Evolutionary conservation across 2,113 vertebrate genomes (phyloP).

Genomic region (Apteryx owenii): DNA sequence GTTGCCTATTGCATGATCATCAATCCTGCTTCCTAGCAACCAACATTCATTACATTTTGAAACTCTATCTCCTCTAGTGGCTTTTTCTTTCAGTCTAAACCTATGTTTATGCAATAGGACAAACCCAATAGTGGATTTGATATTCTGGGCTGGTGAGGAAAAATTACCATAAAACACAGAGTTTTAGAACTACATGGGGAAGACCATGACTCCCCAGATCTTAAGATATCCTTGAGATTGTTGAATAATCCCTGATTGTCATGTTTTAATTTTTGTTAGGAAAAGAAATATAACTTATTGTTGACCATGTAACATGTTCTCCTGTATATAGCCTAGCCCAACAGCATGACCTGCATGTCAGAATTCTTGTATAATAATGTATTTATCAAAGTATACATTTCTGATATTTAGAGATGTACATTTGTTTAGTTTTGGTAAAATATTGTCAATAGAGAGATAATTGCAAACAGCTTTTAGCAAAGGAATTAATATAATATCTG

Average conservation of each 20-base stretch:
- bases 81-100: slow-evolving; percentile 59
- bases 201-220: not conserved
- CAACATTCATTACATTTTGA: slow-evolving; percentile 54
- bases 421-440: slow-evolving; percentile 82
- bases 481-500: slow-evolving; percentile 84
- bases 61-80: slow-evolving; percentile 31
- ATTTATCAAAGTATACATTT: slow-evolving; percentile 79
- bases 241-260: slow-evolving; percentile 72
- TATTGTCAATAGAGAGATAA: slow-evolving; percentile 77
- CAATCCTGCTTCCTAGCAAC: slow-evolving; percentile 63
- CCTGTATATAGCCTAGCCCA: slow-evolving; percentile 68
- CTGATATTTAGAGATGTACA: slow-evolving; percentile 84
- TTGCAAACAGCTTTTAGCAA: slow-evolving; percentile 78
- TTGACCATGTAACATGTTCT: slow-evolving; percentile 62
- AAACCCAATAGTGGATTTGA: slow-evolving; percentile 61
- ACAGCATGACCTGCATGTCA: slow-evolving; percentile 84
- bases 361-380: slow-evolving; percentile 76
- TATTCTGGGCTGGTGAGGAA: slow-evolving; percentile 64
- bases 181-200: slow-evolving; percentile 17
- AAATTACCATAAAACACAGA: slow-evolving; percentile 20
- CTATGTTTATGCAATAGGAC: slow-evolving; percentile 59
- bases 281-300: slow-evolving; percentile 53
- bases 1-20: slow-evolving; percentile 43
- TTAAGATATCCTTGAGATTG: slow-evolving; percentile 63
- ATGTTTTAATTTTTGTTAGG: slow-evolving; percentile 68